Evolutionary conservation across 2,113 vertebrate genomes (phyloP).

Genomic region (Climacteris rufus): DNA sequence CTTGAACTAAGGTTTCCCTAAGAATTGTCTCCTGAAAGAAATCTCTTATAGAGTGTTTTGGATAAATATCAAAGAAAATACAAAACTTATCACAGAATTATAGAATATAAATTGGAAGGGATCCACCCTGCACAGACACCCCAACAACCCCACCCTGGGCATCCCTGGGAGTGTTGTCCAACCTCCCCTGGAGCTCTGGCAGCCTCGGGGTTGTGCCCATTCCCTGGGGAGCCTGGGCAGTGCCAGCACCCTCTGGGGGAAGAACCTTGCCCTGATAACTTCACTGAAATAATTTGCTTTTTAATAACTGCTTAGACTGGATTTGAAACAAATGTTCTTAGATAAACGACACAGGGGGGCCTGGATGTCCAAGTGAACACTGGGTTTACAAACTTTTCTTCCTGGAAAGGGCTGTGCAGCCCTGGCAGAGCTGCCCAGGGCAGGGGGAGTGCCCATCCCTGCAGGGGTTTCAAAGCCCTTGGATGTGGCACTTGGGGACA

Average conservation of each 20-base stretch:
- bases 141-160: background rate
- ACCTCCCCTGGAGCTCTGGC: background rate
- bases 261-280: background rate
- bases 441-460: too few species aligned
- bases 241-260: background rate
- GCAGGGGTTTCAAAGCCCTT: background rate
- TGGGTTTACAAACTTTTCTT: background rate
- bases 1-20: background rate
- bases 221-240: background rate
- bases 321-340: background rate
- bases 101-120: rapidly evolving
- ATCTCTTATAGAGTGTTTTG: background rate
- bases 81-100: background rate
- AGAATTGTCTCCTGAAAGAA: background rate
- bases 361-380: background rate
- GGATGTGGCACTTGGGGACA: background rate
- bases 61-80: background rate
- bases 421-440: background rate
- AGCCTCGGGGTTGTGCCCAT: background rate
- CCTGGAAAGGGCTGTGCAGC: background rate
- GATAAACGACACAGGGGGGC: background rate
- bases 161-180: background rate
- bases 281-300: background rate
- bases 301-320: background rate
- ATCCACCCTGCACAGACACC: background rate